Conservation (phyloP, 37 sponge, comb jelly and placozoan genomes). For the Theonella swinhoei region DNA sequence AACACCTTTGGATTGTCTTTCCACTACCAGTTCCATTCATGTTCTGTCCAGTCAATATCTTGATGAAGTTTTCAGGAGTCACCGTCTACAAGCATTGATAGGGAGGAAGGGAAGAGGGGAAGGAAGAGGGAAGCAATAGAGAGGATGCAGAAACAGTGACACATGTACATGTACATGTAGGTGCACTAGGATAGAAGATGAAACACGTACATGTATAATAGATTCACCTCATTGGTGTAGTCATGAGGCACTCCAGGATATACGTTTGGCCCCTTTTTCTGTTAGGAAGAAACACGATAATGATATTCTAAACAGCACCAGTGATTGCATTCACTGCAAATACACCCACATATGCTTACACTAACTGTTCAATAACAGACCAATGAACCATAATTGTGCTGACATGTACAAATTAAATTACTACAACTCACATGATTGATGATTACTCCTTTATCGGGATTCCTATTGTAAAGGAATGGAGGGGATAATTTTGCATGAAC, state of each 20-base stretch:
- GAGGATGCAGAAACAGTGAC: neutral
- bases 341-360: too few relatives aligned
- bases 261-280: conserved; percentile 67
- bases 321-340: too few relatives aligned
- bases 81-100: too few relatives aligned
- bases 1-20: conserved; percentile 68
- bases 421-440: conserved; percentile 58
- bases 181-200: too few relatives aligned
- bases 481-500: too few relatives aligned
- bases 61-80: conserved; percentile 72
- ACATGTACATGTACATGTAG: neutral
- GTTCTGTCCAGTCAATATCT: conserved; percentile 56
- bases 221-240: conserved; percentile 62
- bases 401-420: neutral
- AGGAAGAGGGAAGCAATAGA: neutral
- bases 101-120: too few relatives aligned
- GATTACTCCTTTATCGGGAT: conserved; percentile 54
- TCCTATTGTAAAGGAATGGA: conserved; percentile 30
- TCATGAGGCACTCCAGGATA: conserved; percentile 72
- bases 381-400: too few relatives aligned
- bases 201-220: neutral
- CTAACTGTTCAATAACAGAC: too few relatives aligned
- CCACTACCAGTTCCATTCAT: conserved; percentile 64
- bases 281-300: neutral
- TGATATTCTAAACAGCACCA: too few relatives aligned